Evolutionary conservation across 2,113 vertebrate species (phyloP).

Genomic region (Nothocercus julius): DNA sequence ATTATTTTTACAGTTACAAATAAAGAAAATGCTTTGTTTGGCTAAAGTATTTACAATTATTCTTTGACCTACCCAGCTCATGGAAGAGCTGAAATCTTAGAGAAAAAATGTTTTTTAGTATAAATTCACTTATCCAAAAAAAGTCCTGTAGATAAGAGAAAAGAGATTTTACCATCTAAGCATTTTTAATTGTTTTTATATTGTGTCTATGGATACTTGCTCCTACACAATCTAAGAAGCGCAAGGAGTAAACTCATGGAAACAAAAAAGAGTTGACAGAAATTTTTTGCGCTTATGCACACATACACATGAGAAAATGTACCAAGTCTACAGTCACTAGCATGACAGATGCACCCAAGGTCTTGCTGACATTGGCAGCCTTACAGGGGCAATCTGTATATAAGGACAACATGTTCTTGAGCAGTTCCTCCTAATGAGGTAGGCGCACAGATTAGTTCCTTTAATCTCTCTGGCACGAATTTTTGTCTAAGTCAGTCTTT

Average conservation of each 20-base stretch:
- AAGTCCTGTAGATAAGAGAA: not conserved
- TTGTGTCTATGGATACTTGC: not conserved
- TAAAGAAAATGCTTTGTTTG: not conserved
- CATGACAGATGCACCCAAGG: slow-evolving; percentile 55
- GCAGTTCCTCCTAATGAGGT: slow-evolving; percentile 22
- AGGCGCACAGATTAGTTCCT: not conserved
- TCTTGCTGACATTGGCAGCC: slow-evolving; percentile 66
- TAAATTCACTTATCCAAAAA: not conserved
- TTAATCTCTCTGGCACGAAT: slow-evolving; percentile 18
- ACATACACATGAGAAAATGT: not conserved
- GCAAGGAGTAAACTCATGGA: not conserved
- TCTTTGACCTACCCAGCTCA: not conserved
- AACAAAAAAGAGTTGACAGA: not conserved
- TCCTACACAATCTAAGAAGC: not conserved
- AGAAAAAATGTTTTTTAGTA: not conserved
- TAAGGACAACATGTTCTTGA: slow-evolving; percentile 21
- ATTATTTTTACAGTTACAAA: not conserved
- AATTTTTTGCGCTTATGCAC: not conserved
- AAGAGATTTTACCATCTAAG: not conserved
- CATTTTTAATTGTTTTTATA: not conserved
- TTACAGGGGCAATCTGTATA: slow-evolving; percentile 39
- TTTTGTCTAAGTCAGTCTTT: not conserved
- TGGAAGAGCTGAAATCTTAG: not conserved
- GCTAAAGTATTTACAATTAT: not conserved
- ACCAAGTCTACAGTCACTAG: not conserved